phyloP scores from a whole-genome alignment of 2,888 invertebrate species.

The Luffia ferchaultella region DNA sequence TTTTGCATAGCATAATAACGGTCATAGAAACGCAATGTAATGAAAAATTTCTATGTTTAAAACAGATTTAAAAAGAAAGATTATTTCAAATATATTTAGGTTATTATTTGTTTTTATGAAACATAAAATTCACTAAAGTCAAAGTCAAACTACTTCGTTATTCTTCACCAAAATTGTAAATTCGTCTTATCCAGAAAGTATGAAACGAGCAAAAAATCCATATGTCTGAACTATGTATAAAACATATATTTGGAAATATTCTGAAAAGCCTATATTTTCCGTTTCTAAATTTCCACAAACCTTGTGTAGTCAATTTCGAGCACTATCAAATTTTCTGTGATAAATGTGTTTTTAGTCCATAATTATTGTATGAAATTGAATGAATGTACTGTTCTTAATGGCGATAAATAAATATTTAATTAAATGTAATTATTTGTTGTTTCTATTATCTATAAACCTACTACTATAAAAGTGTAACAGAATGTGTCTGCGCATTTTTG shows the following conservation, averaged over 20 bases:
- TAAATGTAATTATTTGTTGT: constrained; percentile 27
- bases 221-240: constrained; percentile 16
- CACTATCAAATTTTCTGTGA: constrained; percentile 64
- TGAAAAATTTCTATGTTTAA: no score
- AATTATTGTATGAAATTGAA: constrained; percentile 16
- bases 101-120: no score
- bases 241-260: constrained; percentile 6
- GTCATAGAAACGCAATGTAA: no score
- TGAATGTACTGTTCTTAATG: constrained; percentile 48
- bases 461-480: not conserved
- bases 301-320: constrained; percentile 56
- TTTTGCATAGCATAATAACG: no score
- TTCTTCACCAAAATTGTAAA: no score
- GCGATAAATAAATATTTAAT: constrained; percentile 38
- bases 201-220: constrained; percentile 11
- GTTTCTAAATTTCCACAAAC: constrained; percentile 40
- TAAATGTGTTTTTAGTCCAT: constrained; percentile 41
- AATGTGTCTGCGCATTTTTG: not conserved
- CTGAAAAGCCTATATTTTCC: constrained; percentile 8
- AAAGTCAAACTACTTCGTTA: no score
- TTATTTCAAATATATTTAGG: no score
- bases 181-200: not conserved
- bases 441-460: not conserved
- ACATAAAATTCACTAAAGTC: no score
- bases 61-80: no score